A percentile compares a stretch with the other conserved stretches of the same genome.
phyloP scores from a whole-genome alignment of 2,888 invertebrate species.

The Cybosia mesomella region DNA sequence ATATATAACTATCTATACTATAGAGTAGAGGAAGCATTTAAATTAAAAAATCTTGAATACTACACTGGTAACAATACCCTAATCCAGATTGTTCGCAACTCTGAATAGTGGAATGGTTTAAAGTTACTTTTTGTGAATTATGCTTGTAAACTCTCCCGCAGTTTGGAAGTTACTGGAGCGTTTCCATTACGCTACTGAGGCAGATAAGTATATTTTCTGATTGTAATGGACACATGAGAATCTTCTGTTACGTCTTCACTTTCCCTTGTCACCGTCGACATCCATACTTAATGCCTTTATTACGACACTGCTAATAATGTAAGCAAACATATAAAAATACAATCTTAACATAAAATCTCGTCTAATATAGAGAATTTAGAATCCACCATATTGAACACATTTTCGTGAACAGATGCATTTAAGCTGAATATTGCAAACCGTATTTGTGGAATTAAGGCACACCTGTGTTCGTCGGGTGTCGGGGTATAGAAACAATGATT shows the following conservation, averaged over 20 bases:
- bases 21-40: too few species aligned
- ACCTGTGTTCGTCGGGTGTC: background rate
- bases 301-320: background rate
- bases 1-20: too few species aligned
- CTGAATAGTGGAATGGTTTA: too few species aligned
- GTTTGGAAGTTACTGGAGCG: too few species aligned
- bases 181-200: too few species aligned
- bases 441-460: conserved; percentile 15
- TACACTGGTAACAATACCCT: too few species aligned
- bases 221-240: too few species aligned
- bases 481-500: background rate
- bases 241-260: background rate
- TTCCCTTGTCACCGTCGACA: background rate
- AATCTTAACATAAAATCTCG: background rate
- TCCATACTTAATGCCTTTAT: background rate
- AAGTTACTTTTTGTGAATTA: too few species aligned
- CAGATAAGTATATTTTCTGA: too few species aligned
- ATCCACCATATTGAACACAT: conserved; percentile 6
- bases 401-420: conserved; percentile 12
- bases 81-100: too few species aligned
- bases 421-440: conserved; percentile 12
- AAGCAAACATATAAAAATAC: background rate
- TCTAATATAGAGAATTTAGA: background rate
- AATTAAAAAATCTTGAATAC: too few species aligned
- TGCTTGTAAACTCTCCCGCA: too few species aligned